Evolutionary conservation across 23 tunicate genomes (phyloP).

Genomic region (Corella eumyota): DNA sequence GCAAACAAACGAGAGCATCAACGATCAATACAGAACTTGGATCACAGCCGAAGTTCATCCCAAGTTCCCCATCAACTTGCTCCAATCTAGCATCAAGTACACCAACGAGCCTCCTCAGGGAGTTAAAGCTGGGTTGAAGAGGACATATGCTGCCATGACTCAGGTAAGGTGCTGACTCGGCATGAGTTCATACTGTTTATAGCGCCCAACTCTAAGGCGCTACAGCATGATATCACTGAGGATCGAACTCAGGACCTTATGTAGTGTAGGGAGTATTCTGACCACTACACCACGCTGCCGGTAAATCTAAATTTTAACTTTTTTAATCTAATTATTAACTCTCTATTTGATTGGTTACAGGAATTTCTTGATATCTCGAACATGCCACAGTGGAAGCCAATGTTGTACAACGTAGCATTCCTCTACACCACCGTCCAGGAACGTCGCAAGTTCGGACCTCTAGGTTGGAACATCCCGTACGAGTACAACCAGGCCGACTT

Average conservation of each 20-base stretch:
- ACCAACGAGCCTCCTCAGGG: slow-evolving; percentile 99
- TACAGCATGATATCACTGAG: no score
- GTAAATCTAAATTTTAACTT: no score
- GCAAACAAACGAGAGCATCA: slow-evolving; percentile 72
- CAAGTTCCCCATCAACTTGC: slow-evolving; percentile 95
- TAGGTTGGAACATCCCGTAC: slow-evolving; percentile 99
- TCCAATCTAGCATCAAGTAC: slow-evolving; percentile 95
- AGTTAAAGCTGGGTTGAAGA: slow-evolving; percentile 88
- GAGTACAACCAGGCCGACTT: slow-evolving; percentile 99
- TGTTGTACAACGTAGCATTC: slow-evolving; percentile 92
- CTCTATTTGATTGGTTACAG: no score
- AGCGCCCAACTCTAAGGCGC: no score
- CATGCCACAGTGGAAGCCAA: slow-evolving; percentile 99
- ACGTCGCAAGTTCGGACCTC: slow-evolving; percentile 97
- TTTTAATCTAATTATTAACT: no score
- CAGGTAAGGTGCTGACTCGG: slow-evolving; percentile 58
- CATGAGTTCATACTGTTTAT: no score
- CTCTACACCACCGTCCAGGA: slow-evolving; percentile 97
- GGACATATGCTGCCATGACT: slow-evolving; percentile 78
- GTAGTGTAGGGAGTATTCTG: no score
- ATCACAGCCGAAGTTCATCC: slow-evolving; percentile 98
- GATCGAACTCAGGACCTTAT: no score
- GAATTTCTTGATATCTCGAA: slow-evolving; percentile 90
- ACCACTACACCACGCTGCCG: no score
- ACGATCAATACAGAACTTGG: slow-evolving; percentile 83